Evolutionary conservation across 2,113 vertebrate species (phyloP), one percentile per base, ranked within the genome.

Genomic region (Oryzias woworae): DNA sequence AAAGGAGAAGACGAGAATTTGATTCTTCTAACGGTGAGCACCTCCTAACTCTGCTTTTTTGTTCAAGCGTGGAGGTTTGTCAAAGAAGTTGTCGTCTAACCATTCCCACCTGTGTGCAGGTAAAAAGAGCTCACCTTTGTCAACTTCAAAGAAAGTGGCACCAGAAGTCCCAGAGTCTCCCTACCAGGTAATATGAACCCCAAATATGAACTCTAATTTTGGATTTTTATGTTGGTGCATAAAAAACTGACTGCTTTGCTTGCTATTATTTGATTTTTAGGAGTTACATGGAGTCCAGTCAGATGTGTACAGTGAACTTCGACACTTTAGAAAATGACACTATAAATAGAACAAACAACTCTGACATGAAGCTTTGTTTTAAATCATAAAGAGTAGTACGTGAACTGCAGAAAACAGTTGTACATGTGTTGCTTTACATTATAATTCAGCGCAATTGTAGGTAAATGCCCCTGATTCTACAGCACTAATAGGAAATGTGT

Each of bases 261-360:
- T 15, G 2, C 20, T 28, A 14, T 16, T 49, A 14, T 4, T 3
- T 28, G n/a, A 65, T 62, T 84, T 71, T 71, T 71, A 92, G 90
- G 91, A 91, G 63, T 84, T 92, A 76, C 88, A 90, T 31, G 91
- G 89, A 78, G 85, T 84, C 60, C 90, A 92, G n/a, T 83, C 89
- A 57, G 90, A 92, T 52, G 86, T 92, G 51, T 92, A 92, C 83
- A 90, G 80, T 59, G 90, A 92, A 53, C 90, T 92, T 56, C 80
- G 23, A 23, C 78, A 88, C 62, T 87, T 85, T 85, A 84, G 80
- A 69, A 91, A 90, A 78, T 91, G 66, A 89, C 15, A 41, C 1
- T 24, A 5, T 14, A 45, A 58, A 47, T 17, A 23, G 44, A 61
- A 18, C 23, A 14, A 14, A 15, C n/a, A 43, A n/a, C 14, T 48